Evolutionary conservation across 1,140 invertebrate genomes (phyloP).

Genomic region (Trachymyrmex septentrionalis): DNA sequence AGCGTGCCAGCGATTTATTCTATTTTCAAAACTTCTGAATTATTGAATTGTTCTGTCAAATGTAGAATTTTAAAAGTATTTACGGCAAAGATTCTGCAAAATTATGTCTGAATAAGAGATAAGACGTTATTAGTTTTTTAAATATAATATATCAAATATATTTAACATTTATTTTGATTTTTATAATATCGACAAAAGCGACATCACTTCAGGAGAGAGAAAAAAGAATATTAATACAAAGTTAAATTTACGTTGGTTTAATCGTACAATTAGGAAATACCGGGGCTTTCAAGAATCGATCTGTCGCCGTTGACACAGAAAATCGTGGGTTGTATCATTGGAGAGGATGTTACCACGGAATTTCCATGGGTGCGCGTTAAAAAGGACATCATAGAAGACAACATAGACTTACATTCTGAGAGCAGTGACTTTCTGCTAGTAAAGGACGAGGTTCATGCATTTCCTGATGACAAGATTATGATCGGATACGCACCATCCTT

Average conservation of each 20-base stretch:
- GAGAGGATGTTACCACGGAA: constrained; percentile 89
- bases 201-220: neutral
- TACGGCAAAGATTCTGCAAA: neutral
- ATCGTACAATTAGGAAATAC: constrained; percentile 68
- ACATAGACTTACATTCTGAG: constrained; percentile 85
- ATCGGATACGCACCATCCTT: constrained; percentile 90
- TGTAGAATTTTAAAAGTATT: neutral
- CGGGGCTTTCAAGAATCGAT: constrained; percentile 79
- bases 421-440: constrained; percentile 88
- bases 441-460: constrained; percentile 86
- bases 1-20: neutral
- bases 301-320: constrained; percentile 85
- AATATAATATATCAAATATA: neutral
- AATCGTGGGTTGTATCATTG: constrained; percentile 86
- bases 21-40: constrained; percentile 2
- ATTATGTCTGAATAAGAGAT: constrained; percentile 15
- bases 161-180: neutral
- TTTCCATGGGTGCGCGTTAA: constrained; percentile 90
- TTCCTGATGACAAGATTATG: constrained; percentile 87
- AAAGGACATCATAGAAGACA: constrained; percentile 89
- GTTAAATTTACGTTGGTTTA: neutral
- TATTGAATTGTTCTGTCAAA: constrained; percentile 26
- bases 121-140: neutral
- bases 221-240: neutral
- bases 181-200: neutral